phyloP scores from a whole-genome alignment of 2,888 invertebrate species.

The Nomada fucata region DNA sequence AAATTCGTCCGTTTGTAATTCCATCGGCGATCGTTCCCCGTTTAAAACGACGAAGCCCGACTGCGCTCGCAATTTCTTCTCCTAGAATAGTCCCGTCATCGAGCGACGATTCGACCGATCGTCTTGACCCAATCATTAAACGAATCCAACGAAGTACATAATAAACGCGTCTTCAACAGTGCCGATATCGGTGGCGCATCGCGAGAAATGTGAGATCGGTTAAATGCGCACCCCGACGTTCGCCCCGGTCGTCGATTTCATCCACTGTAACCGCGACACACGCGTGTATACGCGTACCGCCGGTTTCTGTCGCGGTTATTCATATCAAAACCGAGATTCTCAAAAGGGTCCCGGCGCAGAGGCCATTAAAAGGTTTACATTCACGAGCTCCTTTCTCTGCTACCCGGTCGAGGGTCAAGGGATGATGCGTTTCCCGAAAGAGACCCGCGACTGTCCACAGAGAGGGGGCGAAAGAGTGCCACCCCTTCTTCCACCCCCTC shows the following conservation, averaged over 20 bases:
- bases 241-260: background rate
- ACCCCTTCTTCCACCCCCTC: constrained; percentile 58
- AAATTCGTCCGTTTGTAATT: constrained; percentile 29
- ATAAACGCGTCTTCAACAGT: no score
- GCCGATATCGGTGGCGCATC: no score
- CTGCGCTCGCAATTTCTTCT: no score
- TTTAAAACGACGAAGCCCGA: background rate
- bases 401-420: constrained; percentile 73
- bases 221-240: background rate
- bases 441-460: constrained; percentile 73
- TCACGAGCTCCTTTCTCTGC: constrained; percentile 64
- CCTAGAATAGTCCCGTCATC: no score
- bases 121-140: no score
- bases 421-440: constrained; percentile 72
- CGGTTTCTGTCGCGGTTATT: constrained; percentile 55
- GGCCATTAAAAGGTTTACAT: constrained; percentile 78
- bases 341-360: constrained; percentile 70
- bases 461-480: constrained; percentile 41
- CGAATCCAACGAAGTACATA: no score
- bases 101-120: no score
- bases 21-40: background rate
- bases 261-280: constrained; percentile 15
- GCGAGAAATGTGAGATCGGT: background rate
- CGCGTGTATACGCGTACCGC: constrained; percentile 14
- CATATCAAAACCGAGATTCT: constrained; percentile 60